Evolutionary conservation across 2,888 invertebrate species (phyloP).

Genomic region (Bellardia bayeri): DNA sequence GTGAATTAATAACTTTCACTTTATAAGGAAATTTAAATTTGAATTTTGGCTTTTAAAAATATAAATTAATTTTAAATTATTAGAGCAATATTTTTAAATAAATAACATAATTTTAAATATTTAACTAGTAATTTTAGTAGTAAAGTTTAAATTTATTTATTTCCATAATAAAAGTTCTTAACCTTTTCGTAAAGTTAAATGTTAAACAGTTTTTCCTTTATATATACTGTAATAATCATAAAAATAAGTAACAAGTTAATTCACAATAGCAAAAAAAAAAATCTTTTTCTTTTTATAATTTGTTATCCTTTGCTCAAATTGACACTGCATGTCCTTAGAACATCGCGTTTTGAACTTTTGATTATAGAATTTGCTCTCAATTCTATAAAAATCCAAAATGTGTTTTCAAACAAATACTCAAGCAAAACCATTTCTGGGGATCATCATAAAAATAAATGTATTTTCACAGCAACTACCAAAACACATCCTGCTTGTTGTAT

Average conservation of each 20-base stretch:
- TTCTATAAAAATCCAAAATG: not conserved
- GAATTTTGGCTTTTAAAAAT: not conserved
- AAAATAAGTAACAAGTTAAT: not conserved
- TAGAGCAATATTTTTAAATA: too few relatives aligned
- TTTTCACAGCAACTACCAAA: conserved; percentile 53
- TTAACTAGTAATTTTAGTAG: not conserved
- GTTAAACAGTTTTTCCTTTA: not conserved
- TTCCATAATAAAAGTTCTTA: conserved; percentile 12
- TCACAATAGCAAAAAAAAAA: not conserved
- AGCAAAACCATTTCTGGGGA: conserved; percentile 55
- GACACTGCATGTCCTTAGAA: conserved; percentile 35
- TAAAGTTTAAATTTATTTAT: conserved; percentile 1
- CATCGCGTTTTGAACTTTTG: conserved; percentile 47
- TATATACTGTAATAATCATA: not conserved
- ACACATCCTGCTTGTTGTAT: conserved; percentile 25
- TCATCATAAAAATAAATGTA: conserved; percentile 66
- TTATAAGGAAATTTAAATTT: not conserved
- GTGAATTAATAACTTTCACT: conserved; percentile 38
- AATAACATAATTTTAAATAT: too few relatives aligned
- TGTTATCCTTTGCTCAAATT: conserved; percentile 38
- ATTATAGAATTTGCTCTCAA: not conserved
- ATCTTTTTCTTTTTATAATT: conserved; percentile 2
- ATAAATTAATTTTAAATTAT: not conserved
- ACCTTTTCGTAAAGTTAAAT: not conserved
- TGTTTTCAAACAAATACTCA: not conserved